These are phyloP conservation scores for Calameuta pallipes DNA, from an alignment of 2,888 invertebrate genomes.

Conservation along the genomic window DNA sequence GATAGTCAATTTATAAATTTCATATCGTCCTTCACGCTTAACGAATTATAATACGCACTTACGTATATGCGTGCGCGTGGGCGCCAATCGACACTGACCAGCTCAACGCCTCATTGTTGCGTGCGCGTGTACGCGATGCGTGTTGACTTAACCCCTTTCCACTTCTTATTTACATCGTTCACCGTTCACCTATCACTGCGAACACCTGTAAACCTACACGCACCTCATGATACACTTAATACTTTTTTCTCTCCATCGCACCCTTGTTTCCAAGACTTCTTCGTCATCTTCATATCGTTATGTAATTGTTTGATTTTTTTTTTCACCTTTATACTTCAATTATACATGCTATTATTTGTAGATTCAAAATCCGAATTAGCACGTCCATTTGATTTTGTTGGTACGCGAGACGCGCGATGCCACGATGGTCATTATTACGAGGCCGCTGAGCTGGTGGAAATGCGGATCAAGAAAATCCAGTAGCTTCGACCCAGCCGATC, in stretches of 20 bases:
- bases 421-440: neutral
- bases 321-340: neutral
- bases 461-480: neutral
- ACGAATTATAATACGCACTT: neutral
- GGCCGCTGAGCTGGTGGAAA: neutral
- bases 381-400: neutral
- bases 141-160: constrained; percentile 23
- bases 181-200: constrained; percentile 14
- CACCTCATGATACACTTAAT: neutral
- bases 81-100: constrained; percentile 30
- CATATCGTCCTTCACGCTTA: neutral
- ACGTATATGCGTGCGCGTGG: constrained; percentile 14
- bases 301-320: neutral
- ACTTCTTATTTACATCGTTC: constrained; percentile 17
- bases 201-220: constrained; percentile 10
- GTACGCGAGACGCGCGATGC: neutral
- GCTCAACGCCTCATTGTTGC: constrained; percentile 29
- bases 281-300: neutral
- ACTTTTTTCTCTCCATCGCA: neutral
- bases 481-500: neutral
- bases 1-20: neutral
- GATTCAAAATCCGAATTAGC: neutral
- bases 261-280: neutral
- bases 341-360: neutral
- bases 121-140: constrained; percentile 28